A percentile compares a stretch with the other conserved stretches of the same genome.
Evolutionary conservation across 2,113 vertebrate genomes (phyloP).

Genomic region (Tonatia bakeri): DNA sequence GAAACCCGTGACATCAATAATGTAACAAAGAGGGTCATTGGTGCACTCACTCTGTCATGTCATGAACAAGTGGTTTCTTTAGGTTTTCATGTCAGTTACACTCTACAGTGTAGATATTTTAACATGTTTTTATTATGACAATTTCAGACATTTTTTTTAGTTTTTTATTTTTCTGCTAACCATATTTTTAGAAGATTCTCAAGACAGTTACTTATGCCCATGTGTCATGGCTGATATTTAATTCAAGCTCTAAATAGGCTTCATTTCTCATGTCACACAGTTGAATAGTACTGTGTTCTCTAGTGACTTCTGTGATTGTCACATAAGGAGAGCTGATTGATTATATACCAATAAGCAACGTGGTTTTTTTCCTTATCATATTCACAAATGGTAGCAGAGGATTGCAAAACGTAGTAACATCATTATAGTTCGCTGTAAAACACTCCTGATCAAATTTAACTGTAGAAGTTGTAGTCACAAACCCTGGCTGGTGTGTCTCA

Average conservation of each 20-base stretch:
- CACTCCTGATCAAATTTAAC: neutral
- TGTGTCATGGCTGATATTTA: neutral
- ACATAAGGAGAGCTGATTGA: neutral
- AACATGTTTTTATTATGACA: neutral
- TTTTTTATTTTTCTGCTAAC: neutral
- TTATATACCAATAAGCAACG: neutral
- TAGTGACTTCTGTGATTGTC: neutral
- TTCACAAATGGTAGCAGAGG: neutral
- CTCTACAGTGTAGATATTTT: neutral
- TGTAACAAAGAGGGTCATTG: neutral
- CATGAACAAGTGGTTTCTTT: neutral
- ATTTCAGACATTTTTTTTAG: neutral
- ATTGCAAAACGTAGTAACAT: neutral
- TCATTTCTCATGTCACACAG: neutral
- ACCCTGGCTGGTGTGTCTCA: too few species aligned
- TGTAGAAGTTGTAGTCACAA: neutral
- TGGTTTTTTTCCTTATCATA: neutral
- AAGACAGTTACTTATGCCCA: neutral
- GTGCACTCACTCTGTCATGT: neutral
- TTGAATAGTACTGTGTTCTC: neutral
- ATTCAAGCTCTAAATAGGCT: neutral
- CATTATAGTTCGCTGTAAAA: neutral
- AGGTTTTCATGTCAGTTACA: neutral
- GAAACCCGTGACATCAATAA: neutral
- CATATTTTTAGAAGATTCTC: neutral